Evolutionary conservation across 2,113 vertebrate species (phyloP).

Genomic region (Hassar affinis): DNA sequence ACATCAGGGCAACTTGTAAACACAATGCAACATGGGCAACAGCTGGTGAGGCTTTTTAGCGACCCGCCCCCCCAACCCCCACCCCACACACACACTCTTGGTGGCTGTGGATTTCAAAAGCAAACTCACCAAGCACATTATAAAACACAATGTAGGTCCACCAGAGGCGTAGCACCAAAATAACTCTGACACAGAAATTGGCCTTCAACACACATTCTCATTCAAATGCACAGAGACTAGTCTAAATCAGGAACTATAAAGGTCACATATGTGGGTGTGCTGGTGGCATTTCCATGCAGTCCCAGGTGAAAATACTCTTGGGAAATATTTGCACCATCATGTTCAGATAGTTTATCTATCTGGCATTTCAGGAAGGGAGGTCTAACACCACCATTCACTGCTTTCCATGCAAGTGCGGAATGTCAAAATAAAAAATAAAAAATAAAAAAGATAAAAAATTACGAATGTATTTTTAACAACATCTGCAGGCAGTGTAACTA

Average conservation of each 20-base stretch:
- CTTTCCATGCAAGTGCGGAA: neutral
- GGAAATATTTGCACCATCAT: constrained; percentile 46
- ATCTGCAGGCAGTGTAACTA: constrained; percentile 22
- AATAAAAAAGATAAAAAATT: neutral
- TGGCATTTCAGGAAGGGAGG: constrained; percentile 48
- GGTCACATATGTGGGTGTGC: constrained; percentile 45
- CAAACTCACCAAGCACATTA: constrained; percentile 35
- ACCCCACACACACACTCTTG: neutral
- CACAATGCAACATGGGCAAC: constrained; percentile 37
- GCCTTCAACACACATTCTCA: constrained; percentile 41
- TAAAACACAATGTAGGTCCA: constrained; percentile 25
- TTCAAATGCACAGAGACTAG: constrained; percentile 39
- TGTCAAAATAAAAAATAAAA: too few species aligned
- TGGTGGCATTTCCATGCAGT: constrained; percentile 51
- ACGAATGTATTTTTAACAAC: constrained; percentile 37
- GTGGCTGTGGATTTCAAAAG: constrained; percentile 34
- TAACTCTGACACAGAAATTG: constrained; percentile 43
- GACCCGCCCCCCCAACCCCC: neutral
- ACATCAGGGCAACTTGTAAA: constrained; percentile 44
- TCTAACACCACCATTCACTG: constrained; percentile 25
- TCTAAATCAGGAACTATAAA: constrained; percentile 48
- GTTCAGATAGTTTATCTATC: constrained; percentile 53
- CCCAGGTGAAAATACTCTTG: constrained; percentile 46
- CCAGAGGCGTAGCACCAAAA: constrained; percentile 37
- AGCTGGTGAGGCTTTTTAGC: constrained; percentile 39